phyloP scores from a whole-genome alignment of 2,797 vertebrate species.

The Enteromius paludinosus region DNA sequence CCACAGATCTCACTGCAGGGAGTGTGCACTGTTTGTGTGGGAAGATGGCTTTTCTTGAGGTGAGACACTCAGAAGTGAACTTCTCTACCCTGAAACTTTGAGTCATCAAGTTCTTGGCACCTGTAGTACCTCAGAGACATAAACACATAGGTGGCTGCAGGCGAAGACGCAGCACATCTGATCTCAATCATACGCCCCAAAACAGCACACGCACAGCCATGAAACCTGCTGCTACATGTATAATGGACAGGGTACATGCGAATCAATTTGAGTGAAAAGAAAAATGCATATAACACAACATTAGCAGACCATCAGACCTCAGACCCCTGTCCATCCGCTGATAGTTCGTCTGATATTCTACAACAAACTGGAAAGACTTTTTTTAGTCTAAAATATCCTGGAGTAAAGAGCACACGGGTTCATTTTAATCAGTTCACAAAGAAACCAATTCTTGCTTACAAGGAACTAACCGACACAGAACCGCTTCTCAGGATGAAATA shows the following conservation, averaged over 20 bases:
- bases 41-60: conserved; percentile 43
- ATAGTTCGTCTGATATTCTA: background rate
- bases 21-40: conserved; percentile 49
- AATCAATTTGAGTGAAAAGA: conserved; percentile 18
- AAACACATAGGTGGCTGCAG: conserved; percentile 31
- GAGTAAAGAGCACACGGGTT: background rate
- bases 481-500: background rate
- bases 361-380: conserved; percentile 3
- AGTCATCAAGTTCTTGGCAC: conserved; percentile 54
- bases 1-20: conserved; percentile 47
- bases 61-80: conserved; percentile 44
- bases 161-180: conserved; percentile 29
- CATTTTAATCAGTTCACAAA: background rate
- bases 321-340: background rate
- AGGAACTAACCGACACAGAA: conserved; percentile 3
- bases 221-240: background rate
- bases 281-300: background rate
- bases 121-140: conserved; percentile 40
- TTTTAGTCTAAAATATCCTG: background rate
- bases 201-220: conserved; percentile 13
- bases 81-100: conserved; percentile 53
- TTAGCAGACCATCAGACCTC: background rate
- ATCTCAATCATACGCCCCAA: conserved; percentile 28
- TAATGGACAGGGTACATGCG: conserved; percentile 1
- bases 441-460: background rate